These are phyloP conservation scores for Nymphalis polychloros DNA, from an alignment of 2,888 invertebrate genomes.

Conservation along the genomic window DNA sequence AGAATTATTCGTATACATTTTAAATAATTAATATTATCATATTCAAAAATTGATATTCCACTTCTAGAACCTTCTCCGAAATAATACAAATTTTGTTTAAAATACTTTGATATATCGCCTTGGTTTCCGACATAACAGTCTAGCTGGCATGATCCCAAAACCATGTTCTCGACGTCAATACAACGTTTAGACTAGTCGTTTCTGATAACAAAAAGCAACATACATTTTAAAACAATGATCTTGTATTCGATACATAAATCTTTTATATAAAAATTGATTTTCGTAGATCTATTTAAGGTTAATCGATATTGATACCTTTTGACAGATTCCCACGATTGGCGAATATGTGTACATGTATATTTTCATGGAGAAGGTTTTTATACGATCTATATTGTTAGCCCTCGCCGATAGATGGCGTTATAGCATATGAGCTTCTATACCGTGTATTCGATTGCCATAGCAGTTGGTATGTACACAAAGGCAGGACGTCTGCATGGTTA, in stretches of 20 bases:
- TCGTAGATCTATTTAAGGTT: background rate
- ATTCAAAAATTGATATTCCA: background rate
- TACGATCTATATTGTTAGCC: too few relatives aligned
- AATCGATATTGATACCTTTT: too few relatives aligned
- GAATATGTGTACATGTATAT: too few relatives aligned
- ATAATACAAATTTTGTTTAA: conserved; percentile 13
- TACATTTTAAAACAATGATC: conserved; percentile 3
- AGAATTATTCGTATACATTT: too few relatives aligned
- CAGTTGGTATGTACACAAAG: too few relatives aligned
- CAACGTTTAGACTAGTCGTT: conserved; percentile 26
- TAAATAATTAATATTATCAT: background rate
- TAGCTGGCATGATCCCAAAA: conserved; percentile 37
- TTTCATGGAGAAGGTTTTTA: too few relatives aligned
- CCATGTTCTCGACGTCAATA: conserved; percentile 37
- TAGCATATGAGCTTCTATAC: too few relatives aligned
- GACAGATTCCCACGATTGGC: too few relatives aligned
- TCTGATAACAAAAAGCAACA: conserved; percentile 26
- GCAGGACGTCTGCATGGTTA: too few relatives aligned
- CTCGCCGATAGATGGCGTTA: too few relatives aligned
- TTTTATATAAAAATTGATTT: background rate
- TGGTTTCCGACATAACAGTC: conserved; percentile 15
- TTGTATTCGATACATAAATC: background rate
- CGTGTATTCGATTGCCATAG: too few relatives aligned
- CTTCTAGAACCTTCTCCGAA: background rate
- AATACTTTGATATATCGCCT: conserved; percentile 21